Conservation (phyloP, 2,888 invertebrate species). For the Eupeodes latifasciatus region DNA sequence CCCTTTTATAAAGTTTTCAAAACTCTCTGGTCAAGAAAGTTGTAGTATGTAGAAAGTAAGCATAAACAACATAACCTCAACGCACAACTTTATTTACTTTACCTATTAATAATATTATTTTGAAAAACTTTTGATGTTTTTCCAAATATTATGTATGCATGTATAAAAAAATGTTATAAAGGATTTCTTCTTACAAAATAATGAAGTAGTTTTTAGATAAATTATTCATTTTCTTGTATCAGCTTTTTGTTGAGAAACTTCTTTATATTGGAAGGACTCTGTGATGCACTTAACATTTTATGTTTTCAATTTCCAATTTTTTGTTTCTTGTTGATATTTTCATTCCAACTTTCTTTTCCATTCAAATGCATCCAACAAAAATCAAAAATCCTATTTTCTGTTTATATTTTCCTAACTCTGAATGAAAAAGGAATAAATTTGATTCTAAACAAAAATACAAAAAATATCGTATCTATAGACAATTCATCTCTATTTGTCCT, state of each 20-base stretch:
- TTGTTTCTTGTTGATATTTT: neutral
- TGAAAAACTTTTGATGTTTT: no score
- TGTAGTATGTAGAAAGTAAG: no score
- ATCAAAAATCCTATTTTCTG: constrained; percentile 8
- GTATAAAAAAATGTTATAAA: neutral
- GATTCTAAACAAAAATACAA: neutral
- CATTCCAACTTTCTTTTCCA: neutral
- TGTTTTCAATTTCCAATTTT: constrained; percentile 13
- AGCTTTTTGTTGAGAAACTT: neutral
- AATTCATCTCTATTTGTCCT: constrained; percentile 45
- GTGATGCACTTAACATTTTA: neutral
- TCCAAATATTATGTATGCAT: no score
- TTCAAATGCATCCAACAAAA: constrained; percentile 22
- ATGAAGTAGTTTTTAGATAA: neutral
- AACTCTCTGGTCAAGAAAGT: no score
- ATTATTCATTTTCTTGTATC: neutral
- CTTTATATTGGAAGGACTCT: neutral
- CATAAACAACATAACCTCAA: no score
- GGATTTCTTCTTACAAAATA: neutral
- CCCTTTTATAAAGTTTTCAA: no score
- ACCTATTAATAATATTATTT: no score
- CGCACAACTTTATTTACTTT: no score
- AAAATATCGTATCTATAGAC: constrained; percentile 16
- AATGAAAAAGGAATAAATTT: constrained; percentile 7
- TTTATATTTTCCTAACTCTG: neutral